These are phyloP conservation scores for Aporophyla nigra DNA, from an alignment of 2,888 invertebrate species.

Conservation along the genomic window DNA sequence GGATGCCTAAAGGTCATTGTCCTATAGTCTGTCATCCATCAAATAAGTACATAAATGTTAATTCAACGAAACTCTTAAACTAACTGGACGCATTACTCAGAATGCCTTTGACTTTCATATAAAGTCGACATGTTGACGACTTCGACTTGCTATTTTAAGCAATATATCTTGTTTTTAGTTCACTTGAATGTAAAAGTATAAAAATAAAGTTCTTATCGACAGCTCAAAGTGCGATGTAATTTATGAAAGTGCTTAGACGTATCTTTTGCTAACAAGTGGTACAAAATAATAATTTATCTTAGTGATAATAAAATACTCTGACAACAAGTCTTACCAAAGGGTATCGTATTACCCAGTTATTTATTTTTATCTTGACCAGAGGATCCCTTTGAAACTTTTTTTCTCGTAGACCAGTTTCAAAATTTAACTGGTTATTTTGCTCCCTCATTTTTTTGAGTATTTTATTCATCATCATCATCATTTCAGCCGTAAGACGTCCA, in stretches of 20 bases:
- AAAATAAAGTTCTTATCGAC: conserved; percentile 10
- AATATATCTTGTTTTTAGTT: conserved; percentile 36
- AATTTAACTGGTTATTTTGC: no score
- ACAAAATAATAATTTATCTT: not conserved
- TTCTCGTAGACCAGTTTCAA: no score
- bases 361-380: no score
- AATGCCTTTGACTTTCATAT: conserved; percentile 44
- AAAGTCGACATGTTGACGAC: conserved; percentile 26
- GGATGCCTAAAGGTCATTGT: not conserved
- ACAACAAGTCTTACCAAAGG: no score
- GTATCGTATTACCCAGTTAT: no score
- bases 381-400: no score
- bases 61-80: conserved; percentile 29
- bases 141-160: conserved; percentile 18
- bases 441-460: no score
- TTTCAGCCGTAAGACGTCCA: no score
- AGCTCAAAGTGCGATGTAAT: conserved; percentile 26
- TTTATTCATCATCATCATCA: no score
- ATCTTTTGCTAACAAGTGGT: not conserved
- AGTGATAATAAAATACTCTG: not conserved
- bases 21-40: conserved; percentile 9
- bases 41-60: conserved; percentile 21
- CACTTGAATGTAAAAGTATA: conserved; percentile 15
- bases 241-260: conserved; percentile 27
- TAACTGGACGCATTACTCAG: conserved; percentile 30